Base-by-base conservation (phyloP, 2,113 vertebrate genomes). In the Herpetotheres cachinnans region DNA sequence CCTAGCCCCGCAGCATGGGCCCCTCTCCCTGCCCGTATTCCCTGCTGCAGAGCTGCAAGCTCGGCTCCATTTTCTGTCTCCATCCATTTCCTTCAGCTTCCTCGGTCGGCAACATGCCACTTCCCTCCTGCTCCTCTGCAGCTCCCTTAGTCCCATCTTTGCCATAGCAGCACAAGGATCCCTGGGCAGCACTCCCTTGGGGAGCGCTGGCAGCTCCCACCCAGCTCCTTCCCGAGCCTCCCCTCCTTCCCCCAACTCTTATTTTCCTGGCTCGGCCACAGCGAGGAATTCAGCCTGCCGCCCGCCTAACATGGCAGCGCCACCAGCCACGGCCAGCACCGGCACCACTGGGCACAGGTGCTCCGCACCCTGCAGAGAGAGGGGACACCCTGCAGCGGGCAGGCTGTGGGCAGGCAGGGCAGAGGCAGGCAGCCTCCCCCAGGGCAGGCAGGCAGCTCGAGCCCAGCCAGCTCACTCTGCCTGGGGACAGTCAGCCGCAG, bases 21-120 rank as follows among this genome's bases (percentile, higher is more conserved):
- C 84, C 30, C 46, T 87, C 73, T 86, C 59, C 50, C 30, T 17
- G 30, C 3, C 3, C 1, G 42, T 15, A 55, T 80, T 83, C 49
- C 76, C 34, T 61, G 63, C 38, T 47, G 83, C 80, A 81, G 40
- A 95, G 71, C n/a, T 4, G 1, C 69, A 61, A 32, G 55, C 78
- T 74, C 3, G 3, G 61, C 40, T 94, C 92, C 69, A 87, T 95
- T 87, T 95, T 94, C 73, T 82, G 16, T 13, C 61, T 93, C 63
- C 81, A 58, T 78, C 65, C 90, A 76, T 87, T 85, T 82, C 59
- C 76, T 67, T 74, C 56, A 42, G 74, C 67, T 26, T 76, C 67
- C 59, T 66, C 1, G 0, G 22, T 3, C 1, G 1, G 81, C 50
- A 46, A 10, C 0, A 2, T 1, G 0, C 25, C 4, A 0, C 55